These are phyloP conservation scores for Phyllotis vaccarum DNA, from an alignment of 2,797 vertebrate genomes.

Conservation along the genomic window DNA sequence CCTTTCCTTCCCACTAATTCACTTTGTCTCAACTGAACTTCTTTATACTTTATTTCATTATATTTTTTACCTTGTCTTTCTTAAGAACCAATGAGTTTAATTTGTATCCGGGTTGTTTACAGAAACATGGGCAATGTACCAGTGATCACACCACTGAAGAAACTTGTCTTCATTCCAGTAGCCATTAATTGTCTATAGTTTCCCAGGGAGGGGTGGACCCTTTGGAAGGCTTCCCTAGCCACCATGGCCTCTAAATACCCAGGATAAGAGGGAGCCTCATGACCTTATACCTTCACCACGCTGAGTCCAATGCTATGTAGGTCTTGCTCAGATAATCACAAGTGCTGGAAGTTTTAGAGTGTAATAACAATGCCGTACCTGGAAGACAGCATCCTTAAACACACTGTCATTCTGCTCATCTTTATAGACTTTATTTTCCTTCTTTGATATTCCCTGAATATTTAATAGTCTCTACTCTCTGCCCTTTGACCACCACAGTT, in stretches of 20 bases:
- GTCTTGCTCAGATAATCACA: neutral
- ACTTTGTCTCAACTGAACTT: too few relatives aligned
- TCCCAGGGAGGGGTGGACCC: neutral
- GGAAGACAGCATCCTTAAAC: too few relatives aligned
- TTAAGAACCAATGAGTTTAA: neutral
- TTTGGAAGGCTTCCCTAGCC: neutral
- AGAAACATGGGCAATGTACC: neutral
- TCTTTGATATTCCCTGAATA: neutral
- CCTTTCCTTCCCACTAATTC: too few relatives aligned
- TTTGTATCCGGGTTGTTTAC: neutral
- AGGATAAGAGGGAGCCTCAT: rapidly evolving
- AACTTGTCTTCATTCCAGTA: neutral
- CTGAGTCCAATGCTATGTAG: neutral
- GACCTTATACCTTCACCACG: neutral
- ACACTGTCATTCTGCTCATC: neutral
- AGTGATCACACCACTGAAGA: neutral
- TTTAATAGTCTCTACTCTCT: neutral
- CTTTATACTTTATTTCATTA: too few relatives aligned
- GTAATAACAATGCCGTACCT: neutral
- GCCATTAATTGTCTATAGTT: neutral
- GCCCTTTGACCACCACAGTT: neutral
- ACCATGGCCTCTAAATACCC: neutral
- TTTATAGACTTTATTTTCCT: neutral
- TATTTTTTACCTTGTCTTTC: too few relatives aligned
- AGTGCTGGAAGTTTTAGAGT: neutral